Percentiles rank a stretch among this genome's conserved stretches.
Conservation (phyloP, 1,140 invertebrate genomes). For the Bombus confusus region DNA sequence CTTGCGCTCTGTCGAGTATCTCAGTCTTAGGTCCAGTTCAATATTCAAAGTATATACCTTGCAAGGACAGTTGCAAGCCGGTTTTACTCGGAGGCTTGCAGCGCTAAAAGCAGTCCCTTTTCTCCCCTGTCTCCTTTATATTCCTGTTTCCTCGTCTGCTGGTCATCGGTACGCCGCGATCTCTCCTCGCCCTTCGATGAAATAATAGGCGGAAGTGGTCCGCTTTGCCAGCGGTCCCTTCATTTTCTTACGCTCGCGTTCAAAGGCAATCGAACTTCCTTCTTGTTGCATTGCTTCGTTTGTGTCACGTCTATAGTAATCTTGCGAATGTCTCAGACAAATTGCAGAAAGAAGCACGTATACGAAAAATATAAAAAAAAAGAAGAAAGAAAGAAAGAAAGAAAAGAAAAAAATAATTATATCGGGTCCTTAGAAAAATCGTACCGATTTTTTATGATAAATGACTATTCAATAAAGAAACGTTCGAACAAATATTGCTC, state of each 20-base stretch:
- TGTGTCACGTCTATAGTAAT: no score
- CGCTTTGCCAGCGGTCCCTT: neutral
- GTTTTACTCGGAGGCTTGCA: slow-evolving; percentile 45
- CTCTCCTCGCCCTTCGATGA: slow-evolving; percentile 45
- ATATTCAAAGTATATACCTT: slow-evolving; percentile 63
- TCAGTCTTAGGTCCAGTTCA: slow-evolving; percentile 31
- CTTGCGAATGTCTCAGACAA: no score
- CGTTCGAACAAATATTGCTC: no score
- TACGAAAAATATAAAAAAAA: no score
- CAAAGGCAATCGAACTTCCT: no score
- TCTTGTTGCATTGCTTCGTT: no score
- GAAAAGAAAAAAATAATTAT: no score
- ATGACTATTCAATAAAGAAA: no score
- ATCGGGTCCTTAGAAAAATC: no score
- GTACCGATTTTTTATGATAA: no score
- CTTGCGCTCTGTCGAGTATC: slow-evolving; percentile 35
- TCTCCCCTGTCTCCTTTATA: slow-evolving; percentile 18
- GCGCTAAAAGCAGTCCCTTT: slow-evolving; percentile 53
- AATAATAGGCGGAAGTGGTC: slow-evolving; percentile 47
- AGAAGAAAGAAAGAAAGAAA: no score
- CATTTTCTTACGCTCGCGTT: slow-evolving; percentile 8
- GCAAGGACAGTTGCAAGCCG: slow-evolving; percentile 52
- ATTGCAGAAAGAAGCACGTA: no score
- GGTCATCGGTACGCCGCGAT: slow-evolving; percentile 39
- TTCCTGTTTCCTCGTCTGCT: slow-evolving; percentile 31